Evolutionary conservation across 2,797 vertebrate genomes (phyloP), one percentile per base, ranked within the genome.

Genomic region (Enteromius viviparus): DNA sequence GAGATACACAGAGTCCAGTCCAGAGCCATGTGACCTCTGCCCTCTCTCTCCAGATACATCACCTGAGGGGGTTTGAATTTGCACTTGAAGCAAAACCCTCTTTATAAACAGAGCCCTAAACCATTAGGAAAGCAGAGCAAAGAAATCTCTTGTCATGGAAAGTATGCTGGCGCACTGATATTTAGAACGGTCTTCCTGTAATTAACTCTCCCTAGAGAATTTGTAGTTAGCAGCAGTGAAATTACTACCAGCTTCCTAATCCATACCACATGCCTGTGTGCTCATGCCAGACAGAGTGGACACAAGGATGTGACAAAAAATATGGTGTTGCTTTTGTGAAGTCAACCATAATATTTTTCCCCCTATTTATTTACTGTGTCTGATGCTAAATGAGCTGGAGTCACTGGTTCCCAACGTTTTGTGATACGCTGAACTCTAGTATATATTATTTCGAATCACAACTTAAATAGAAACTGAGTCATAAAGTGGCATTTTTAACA

Each of bases 151-250:
- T 96, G 96, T 97, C 96, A 95, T 91, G 95, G 96, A 98, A 98
- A 97, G 96, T 97, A 97, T 97, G 97, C 94, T 92, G 96, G 77
- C 94, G 94, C 92, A 89, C 94, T 96, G 97, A 98, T 98, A 97
- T 97, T 98, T 97, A 96, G 96, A 97, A 97, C 95, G 96, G 96
- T 96, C 96, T 98, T 99, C 98, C 97, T 99, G 98, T 97, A 99
- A 99, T 99, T 99, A 99, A 96, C 95, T 96, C 96, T 96, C 97
- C 96, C 97, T 91, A 91, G 98, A 98, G 98, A 95, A 97, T 97
- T 97, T 96, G 96, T 96, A 97, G 96, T 98, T 98, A 97, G 97
- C 96, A 96, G 96, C 96, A 95, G 93, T 95, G 95, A 99, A 99
- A 99, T 99, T 97, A 98, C 97, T 97, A 96, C 96, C 97, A 97